Base-by-base conservation (phyloP, 2,888 invertebrate species). In the Beris chalybata region DNA sequence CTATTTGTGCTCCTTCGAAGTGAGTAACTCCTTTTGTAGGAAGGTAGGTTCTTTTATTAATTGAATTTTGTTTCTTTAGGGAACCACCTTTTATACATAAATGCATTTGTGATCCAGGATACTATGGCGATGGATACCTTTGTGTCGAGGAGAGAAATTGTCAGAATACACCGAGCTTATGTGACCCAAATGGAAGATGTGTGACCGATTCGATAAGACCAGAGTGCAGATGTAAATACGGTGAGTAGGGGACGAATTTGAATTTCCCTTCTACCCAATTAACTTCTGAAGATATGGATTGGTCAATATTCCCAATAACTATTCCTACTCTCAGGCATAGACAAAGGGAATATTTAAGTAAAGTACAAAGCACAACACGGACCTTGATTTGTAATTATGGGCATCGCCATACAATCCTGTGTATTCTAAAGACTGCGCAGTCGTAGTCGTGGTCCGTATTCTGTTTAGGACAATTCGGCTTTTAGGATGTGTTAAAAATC, bases 151-250 rank as follows among this genome's bases (percentile, higher is more conserved):
- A 90, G 74, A 80, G 83, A 43, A 91, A 89, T 56, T 94, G 94
- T 74, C 83, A 85, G 64, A 85, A 86, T 58, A 87, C 90, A 72
- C 88, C 89, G 0, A 83, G 83, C 47, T 76, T 93, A 72, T 97
- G 97, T 76, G 90, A 93, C 74, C 76, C 82, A n/a, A 88, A 93
- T 73, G 96, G 96, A 0, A 86, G 86, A 3, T 97, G 97, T 76
- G 77, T 88, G 12, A 82, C 84, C n/a, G 78, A 78, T 9, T 75
- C 74, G 30, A 73, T 72, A n/a, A 80, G 81, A 1, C 74, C 79
- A 44, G 76, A 78, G 32, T 81, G 81, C 65, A 75, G 77, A 13
- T 81, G 81, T 69, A 77, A 79, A 70, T 75, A 75, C 67, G 81
- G 81, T 80, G 70, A 74, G 74, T 29, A 12, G 29, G 22, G 3